These are phyloP conservation scores for Ellobium chinense DNA, from an alignment of 2,888 invertebrate genomes.

Conservation along the genomic window DNA sequence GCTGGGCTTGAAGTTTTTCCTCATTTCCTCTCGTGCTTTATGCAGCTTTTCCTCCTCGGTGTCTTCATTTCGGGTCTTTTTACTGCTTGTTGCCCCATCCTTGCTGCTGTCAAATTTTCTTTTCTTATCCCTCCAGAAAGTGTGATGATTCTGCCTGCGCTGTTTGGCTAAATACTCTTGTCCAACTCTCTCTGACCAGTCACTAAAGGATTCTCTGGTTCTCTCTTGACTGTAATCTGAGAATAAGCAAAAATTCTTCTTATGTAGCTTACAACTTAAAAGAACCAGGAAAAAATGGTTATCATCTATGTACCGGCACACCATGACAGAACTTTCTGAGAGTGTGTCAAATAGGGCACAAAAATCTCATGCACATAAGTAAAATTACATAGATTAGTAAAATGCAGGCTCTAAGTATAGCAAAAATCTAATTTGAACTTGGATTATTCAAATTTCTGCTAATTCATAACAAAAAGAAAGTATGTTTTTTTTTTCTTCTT, in stretches of 20 bases:
- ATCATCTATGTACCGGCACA: too few relatives aligned
- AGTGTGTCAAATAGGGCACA: too few relatives aligned
- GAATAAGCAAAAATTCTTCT: constrained; percentile 2
- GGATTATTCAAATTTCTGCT: too few relatives aligned
- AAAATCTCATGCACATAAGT: too few relatives aligned
- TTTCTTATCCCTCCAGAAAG: constrained; percentile 43
- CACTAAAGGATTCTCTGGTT: constrained; percentile 61
- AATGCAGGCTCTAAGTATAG: too few relatives aligned
- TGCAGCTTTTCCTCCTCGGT: constrained; percentile 48
- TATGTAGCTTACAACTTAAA: too few relatives aligned
- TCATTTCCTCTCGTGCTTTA: constrained; percentile 59
- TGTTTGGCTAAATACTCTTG: constrained; percentile 56
- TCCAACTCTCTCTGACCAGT: constrained; percentile 66
- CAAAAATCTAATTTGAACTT: too few relatives aligned
- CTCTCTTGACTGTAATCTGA: constrained; percentile 55
- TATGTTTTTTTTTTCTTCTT: too few relatives aligned
- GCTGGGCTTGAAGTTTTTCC: constrained; percentile 57
- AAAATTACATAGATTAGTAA: too few relatives aligned
- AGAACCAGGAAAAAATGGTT: too few relatives aligned
- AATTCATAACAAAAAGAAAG: too few relatives aligned
- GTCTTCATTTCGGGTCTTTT: neutral
- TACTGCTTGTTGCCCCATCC: neutral
- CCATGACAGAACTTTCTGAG: too few relatives aligned
- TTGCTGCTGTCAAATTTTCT: constrained; percentile 27
- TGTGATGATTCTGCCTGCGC: constrained; percentile 17